These are phyloP conservation scores for Enteromius fasciolatus DNA, from an alignment of 2,797 vertebrate species.

Conservation along the genomic window DNA sequence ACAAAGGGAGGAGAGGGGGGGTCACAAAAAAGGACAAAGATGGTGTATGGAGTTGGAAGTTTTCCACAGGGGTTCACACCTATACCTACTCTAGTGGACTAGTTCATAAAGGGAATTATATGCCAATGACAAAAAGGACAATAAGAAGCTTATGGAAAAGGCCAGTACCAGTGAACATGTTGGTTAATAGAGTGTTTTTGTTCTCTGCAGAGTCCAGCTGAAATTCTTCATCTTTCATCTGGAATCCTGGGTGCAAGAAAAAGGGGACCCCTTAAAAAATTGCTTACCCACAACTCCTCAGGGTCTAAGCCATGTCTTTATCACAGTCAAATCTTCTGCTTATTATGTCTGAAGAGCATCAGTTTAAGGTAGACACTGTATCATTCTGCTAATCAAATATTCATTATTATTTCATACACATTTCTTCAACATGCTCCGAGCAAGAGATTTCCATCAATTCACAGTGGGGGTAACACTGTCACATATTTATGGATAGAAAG, in stretches of 20 bases:
- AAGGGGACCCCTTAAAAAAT: constrained; percentile 82
- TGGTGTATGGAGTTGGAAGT: constrained; percentile 71
- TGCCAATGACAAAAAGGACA: constrained; percentile 78
- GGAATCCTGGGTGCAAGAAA: constrained; percentile 85
- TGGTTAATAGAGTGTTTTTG: constrained; percentile 87
- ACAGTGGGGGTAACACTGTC: constrained; percentile 48
- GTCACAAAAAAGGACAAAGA: constrained; percentile 66
- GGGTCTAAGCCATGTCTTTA: constrained; percentile 69
- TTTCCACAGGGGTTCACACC: constrained; percentile 76
- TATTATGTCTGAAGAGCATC: constrained; percentile 49
- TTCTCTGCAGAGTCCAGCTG: constrained; percentile 85
- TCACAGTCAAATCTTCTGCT: constrained; percentile 61
- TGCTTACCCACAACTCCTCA: constrained; percentile 71
- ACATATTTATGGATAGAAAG: constrained; percentile 36
- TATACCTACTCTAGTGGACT: constrained; percentile 49
- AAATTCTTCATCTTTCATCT: constrained; percentile 87
- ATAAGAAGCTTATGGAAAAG: constrained; percentile 75
- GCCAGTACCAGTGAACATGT: constrained; percentile 86
- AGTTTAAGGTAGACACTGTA: constrained; percentile 39
- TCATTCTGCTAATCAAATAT: constrained; percentile 50
- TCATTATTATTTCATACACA: constrained; percentile 66
- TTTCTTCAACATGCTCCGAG: constrained; percentile 56
- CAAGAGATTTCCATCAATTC: constrained; percentile 45
- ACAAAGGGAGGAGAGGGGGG: constrained; percentile 64
- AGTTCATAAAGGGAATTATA: constrained; percentile 61